Base-by-base conservation (phyloP, 2,113 vertebrate species). In the Perognathus longimembris region DNA sequence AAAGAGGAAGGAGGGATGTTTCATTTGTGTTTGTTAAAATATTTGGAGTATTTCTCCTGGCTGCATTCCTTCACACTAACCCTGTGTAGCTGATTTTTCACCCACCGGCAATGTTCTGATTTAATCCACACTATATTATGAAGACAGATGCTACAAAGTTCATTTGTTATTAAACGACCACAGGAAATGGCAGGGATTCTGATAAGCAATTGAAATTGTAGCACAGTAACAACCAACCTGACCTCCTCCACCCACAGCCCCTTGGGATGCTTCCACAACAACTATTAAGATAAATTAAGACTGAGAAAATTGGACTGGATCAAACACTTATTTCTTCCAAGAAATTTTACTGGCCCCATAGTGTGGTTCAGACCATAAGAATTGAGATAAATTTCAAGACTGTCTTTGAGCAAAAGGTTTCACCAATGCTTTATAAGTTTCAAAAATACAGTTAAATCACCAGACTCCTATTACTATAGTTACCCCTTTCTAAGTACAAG, bases 241-340 rank as follows among this genome's bases (percentile, higher is more conserved):
- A 69, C 73, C 38, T 32, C 94, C 70, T 85, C 84, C n/a, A 71
- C 36, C 30, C 36, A 24, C 70, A 54, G 40, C 61, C 75, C 50
- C 54, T 67, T 28, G n/a, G 34, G 34, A 75, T 87, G n/a, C 67
- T 54, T 10, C 34, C 32, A 24, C 75, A 83, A 73, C 40, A 92
- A 50, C 76, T 86, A 78, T 86, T 86, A 96, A 92, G 86, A 86
- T 61, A 94, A 95, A 92, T 90, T 89, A 88, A 85, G 64, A 89
- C 66, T 67, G 78, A 93, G 36, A 40, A 79, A 71, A 32, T 30
- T 61, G 42, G 61, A 59, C 83, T 67, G 34, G n/a, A 92, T 93
- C 89, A 92, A 88, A 88, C 81, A 67, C 34, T 45, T 50, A 50
- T 91, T 92, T 93, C 50, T 86, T 80, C 42, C 40, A 71, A 79